phyloP scores from a whole-genome alignment of 2,797 vertebrate genomes.

The Amphiprion clarkii region DNA sequence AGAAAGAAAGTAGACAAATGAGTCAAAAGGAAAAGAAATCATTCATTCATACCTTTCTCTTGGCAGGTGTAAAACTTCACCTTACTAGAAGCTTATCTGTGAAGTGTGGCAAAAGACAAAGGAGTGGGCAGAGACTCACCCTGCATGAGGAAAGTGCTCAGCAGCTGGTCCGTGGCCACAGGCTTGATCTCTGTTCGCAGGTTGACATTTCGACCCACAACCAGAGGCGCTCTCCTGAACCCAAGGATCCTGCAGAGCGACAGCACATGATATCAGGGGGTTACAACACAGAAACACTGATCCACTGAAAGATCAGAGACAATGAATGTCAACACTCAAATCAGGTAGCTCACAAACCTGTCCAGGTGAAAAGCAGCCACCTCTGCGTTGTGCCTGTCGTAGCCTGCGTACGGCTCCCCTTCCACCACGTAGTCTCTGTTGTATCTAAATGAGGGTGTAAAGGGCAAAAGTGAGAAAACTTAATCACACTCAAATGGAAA shows the following conservation, averaged over 20 bases:
- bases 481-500: background rate
- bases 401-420: constrained; percentile 97
- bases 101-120: background rate
- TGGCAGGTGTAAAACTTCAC: too few species aligned
- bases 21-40: constrained; percentile 3
- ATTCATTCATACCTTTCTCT: background rate
- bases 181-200: constrained; percentile 96
- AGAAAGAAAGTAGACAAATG: background rate
- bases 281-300: background rate
- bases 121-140: constrained; percentile 81
- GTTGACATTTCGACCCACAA: constrained; percentile 94
- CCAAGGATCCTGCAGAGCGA: constrained; percentile 90
- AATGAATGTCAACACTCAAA: background rate
- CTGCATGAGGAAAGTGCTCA: constrained; percentile 94
- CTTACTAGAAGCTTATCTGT: background rate
- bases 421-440: constrained; percentile 94
- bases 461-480: background rate
- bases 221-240: constrained; percentile 95
- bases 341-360: constrained; percentile 82
- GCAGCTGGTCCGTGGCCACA: constrained; percentile 95
- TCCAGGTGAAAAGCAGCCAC: constrained; percentile 98
- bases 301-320: background rate
- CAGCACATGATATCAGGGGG: background rate
- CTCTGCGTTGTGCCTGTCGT: constrained; percentile 97
- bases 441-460: constrained; percentile 85